Percentiles rank a stretch among this genome's conserved stretches.
These are phyloP conservation scores for Aspidoscelis tigris DNA, from an alignment of 2,113 vertebrate species.

Conservation along the genomic window DNA sequence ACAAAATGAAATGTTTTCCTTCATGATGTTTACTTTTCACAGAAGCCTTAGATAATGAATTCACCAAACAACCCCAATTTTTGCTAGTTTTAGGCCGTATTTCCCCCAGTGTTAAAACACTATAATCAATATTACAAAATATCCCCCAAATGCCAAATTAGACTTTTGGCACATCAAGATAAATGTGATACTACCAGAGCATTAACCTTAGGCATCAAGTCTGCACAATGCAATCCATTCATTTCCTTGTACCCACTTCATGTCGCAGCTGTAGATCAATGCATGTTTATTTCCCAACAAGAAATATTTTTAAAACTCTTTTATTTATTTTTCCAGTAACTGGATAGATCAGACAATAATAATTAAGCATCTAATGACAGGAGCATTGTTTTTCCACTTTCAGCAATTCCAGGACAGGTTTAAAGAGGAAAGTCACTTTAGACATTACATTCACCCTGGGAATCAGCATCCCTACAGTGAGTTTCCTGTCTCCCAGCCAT, in stretches of 20 bases:
- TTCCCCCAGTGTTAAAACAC: constrained; percentile 1
- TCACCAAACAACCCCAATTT: constrained; percentile 29
- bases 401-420: background rate
- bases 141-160: background rate
- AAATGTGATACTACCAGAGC: background rate
- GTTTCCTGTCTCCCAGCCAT: background rate
- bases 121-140: background rate
- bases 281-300: constrained; percentile 34
- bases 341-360: background rate
- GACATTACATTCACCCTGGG: background rate
- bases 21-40: background rate
- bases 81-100: background rate
- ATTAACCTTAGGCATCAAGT: constrained; percentile 8
- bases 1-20: constrained; percentile 1
- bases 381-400: background rate
- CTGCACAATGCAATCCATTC: constrained; percentile 13
- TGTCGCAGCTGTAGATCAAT: constrained; percentile 30
- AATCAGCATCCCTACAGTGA: background rate
- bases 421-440: constrained; percentile 2
- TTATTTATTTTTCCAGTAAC: background rate
- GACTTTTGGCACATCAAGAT: background rate
- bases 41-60: constrained; percentile 6
- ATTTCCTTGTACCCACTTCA: constrained; percentile 37
- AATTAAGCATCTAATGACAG: background rate
- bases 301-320: constrained; percentile 45